Percentiles rank a stretch among this genome's conserved stretches.
Evolutionary conservation across 1,140 invertebrate genomes (phyloP).

Genomic region (Lepidostoma basale): DNA sequence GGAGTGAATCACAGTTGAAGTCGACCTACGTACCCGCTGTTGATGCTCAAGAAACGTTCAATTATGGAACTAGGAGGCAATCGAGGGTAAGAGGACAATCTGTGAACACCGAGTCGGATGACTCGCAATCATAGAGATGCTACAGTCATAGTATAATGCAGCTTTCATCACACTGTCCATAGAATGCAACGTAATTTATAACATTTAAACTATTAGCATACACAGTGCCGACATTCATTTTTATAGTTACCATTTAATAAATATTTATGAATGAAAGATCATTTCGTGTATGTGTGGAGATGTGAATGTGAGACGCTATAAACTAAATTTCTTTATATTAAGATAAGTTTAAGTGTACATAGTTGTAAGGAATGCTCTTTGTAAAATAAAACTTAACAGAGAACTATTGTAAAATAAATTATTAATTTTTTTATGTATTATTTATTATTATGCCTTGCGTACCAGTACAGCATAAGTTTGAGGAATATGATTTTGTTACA

Average conservation of each 20-base stretch:
- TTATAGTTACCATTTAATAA: too few species aligned
- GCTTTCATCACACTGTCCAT: too few species aligned
- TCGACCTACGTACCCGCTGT: slow-evolving; percentile 19
- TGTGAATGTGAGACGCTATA: neutral
- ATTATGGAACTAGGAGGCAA: slow-evolving; percentile 41
- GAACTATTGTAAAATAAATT: slow-evolving; percentile 14
- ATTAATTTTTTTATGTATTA: neutral
- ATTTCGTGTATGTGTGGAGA: too few species aligned
- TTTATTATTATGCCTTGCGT: neutral
- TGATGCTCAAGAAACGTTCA: slow-evolving; percentile 25
- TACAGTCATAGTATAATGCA: too few species aligned
- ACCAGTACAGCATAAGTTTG: too few species aligned
- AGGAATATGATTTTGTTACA: too few species aligned
- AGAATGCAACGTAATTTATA: too few species aligned
- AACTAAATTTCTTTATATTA: neutral
- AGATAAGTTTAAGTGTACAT: neutral
- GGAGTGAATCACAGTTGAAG: slow-evolving; percentile 40
- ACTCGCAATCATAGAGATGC: slow-evolving; percentile 36
- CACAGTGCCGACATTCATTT: too few species aligned
- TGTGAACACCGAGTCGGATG: slow-evolving; percentile 21
- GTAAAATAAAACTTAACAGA: neutral
- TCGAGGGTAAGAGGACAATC: slow-evolving; percentile 17
- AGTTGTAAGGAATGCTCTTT: slow-evolving; percentile 6
- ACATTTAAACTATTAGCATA: too few species aligned
- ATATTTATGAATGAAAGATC: neutral